Evolutionary conservation across 2,888 invertebrate genomes (phyloP), one percentile per base, ranked within the genome.

Genomic region (Drosophila sordidula): DNA sequence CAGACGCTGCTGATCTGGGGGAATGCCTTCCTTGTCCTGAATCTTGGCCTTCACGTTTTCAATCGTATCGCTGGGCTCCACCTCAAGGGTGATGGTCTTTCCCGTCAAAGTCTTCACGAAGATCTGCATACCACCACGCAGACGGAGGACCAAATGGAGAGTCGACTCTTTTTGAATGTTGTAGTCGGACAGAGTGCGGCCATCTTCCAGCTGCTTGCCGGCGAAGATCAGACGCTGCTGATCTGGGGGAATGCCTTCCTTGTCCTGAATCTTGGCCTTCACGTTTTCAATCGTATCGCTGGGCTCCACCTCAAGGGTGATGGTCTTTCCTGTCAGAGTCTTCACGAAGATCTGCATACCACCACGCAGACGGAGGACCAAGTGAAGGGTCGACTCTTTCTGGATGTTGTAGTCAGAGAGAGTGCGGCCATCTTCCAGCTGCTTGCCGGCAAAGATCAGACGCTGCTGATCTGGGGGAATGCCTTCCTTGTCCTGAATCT

Each of bases 381-480:
- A 93, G 91, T 97, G 97, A n/a, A 97, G 94, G 0, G 97, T 97
- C 0, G 97, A 97, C 92, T 97, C 97, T 92, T 98, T 97, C 92
- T 98, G 97, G 90, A 98, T 97, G 92, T 97, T 98, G 93, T 98
- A 98, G 90, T 98, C 98, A 0, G 96, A 96, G 16, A 98, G 93
- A 0, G 97, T 98, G 55, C 97, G 95, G 0, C 97, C 98, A 94
- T 98, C 98, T 92, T 98, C 98, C 86, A 98, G 92, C 93, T 98
- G 98, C 91, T 97, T 88, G 2, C 88, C 88, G 0, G 88, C 88
- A 18, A 88, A 89, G 45, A 88, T 88, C 25, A 88, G 59, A 78
- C 88, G 87, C 51, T 88, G 88, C 56, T 88, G 88, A n/a, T 88
- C 88, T 87, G 88, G 88, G 0, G 88, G 88, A 1, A 88, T 88